Conservation (phyloP, 1,140 invertebrate genomes). For the Hypsibius dujardini region DNA sequence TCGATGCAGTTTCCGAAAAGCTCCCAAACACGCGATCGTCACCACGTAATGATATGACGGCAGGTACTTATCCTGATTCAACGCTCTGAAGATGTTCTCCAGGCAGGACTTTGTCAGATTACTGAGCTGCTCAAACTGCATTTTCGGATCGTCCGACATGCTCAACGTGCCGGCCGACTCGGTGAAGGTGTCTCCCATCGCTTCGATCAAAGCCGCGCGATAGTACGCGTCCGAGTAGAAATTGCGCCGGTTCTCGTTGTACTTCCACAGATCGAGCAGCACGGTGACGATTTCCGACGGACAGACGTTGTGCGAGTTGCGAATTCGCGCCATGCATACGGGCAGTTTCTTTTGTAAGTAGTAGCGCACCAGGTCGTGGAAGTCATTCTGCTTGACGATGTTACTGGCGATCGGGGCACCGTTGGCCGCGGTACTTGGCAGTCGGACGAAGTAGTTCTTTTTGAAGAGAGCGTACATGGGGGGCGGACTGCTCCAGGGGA, state of each 20-base stretch:
- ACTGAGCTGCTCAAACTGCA: slow-evolving; percentile 7
- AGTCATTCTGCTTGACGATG: slow-evolving; percentile 86
- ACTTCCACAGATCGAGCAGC: slow-evolving; percentile 85
- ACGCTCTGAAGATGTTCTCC: slow-evolving; percentile 35
- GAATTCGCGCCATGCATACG: slow-evolving; percentile 67
- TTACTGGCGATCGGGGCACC: slow-evolving; percentile 32
- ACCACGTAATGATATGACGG: slow-evolving; percentile 82
- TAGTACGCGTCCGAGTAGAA: slow-evolving; percentile 44
- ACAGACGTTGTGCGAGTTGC: slow-evolving; percentile 80
- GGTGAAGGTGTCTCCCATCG: slow-evolving; percentile 1
- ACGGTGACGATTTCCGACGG: slow-evolving; percentile 61
- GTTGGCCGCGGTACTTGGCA: not conserved
- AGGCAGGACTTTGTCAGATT: slow-evolving; percentile 28
- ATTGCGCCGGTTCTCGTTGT: slow-evolving; percentile 94
- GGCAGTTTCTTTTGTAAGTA: slow-evolving; percentile 84
- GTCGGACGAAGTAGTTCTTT: not conserved
- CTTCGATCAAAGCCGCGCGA: slow-evolving; percentile 41
- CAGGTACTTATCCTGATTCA: slow-evolving; percentile 84
- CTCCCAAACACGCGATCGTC: slow-evolving; percentile 69
- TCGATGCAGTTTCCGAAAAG: slow-evolving; percentile 75
- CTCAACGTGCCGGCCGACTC: not conserved
- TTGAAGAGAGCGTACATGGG: not conserved
- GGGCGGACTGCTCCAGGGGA: slow-evolving; percentile 5
- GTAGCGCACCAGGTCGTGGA: slow-evolving; percentile 87
- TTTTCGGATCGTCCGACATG: slow-evolving; percentile 13